Conservation (phyloP, 2,113 vertebrate species). For the Oreotragus oreotragus region DNA sequence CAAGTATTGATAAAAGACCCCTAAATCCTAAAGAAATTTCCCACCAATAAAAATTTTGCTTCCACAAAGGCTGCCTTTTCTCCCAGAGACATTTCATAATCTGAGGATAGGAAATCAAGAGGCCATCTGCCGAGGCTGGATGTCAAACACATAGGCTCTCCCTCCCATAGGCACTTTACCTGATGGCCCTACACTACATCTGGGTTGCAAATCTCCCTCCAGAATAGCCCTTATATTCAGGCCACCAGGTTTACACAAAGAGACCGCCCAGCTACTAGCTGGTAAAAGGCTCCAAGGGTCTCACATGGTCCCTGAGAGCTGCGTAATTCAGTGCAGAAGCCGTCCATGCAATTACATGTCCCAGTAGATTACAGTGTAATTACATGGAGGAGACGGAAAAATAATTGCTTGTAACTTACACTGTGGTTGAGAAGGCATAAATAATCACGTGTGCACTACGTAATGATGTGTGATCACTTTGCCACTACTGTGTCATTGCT, state of each 20-base stretch:
- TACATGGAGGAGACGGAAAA: constrained; percentile 61
- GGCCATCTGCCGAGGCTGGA: not conserved
- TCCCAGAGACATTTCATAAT: constrained; percentile 7
- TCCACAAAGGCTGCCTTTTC: not conserved
- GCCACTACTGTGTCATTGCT: constrained; percentile 27
- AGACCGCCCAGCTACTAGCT: constrained; percentile 37
- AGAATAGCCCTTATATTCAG: not conserved
- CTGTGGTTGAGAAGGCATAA: constrained; percentile 56
- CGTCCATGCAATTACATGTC: constrained; percentile 43
- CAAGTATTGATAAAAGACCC: not conserved
- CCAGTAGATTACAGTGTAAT: constrained; percentile 59
- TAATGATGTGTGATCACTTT: constrained; percentile 47
- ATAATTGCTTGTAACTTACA: constrained; percentile 70
- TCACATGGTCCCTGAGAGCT: not conserved
- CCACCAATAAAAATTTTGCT: not conserved
- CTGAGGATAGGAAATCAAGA: not conserved
- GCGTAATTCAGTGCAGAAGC: constrained; percentile 35
- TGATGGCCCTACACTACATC: not conserved
- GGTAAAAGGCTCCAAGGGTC: constrained; percentile 38
- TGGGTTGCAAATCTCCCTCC: not conserved
- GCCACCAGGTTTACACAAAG: constrained; percentile 19
- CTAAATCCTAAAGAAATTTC: constrained; percentile 32
- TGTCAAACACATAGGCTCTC: constrained; percentile 10
- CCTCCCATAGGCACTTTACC: not conserved
- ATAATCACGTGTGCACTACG: constrained; percentile 27